Percentiles rank a stretch among this genome's conserved stretches.
These are phyloP conservation scores for Albula goreensis DNA, from an alignment of 2,113 vertebrate genomes.

Conservation along the genomic window DNA sequence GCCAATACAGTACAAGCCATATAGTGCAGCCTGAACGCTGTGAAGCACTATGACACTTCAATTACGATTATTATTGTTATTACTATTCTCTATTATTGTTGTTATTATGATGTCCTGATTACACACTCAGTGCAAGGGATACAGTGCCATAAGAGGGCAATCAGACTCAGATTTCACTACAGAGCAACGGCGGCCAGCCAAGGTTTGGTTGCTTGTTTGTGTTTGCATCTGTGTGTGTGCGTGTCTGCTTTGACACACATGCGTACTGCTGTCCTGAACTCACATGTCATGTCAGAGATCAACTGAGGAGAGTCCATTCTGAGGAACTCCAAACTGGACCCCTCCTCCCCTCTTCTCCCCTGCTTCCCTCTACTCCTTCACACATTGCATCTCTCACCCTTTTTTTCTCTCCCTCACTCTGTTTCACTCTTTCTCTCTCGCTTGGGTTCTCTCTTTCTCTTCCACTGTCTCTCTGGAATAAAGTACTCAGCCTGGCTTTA, in stretches of 20 bases:
- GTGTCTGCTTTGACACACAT: background rate
- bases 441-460: background rate
- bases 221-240: conserved; percentile 26
- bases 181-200: background rate
- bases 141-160: conserved; percentile 15
- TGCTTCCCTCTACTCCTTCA: background rate
- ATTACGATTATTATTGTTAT: conserved; percentile 27
- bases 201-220: background rate
- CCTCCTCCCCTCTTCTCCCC: background rate
- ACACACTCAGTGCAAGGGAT: conserved; percentile 18
- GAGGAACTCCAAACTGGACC: too few species aligned
- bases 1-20: conserved; percentile 20
- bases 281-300: background rate
- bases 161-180: conserved; percentile 19
- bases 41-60: conserved; percentile 10
- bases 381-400: background rate
- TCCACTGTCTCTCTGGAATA: background rate
- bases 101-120: conserved; percentile 32
- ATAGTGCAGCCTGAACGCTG: conserved; percentile 4
- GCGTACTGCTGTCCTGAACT: background rate
- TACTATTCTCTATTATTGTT: conserved; percentile 21
- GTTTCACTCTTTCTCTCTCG: conserved; percentile 52
- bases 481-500: background rate
- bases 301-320: background rate
- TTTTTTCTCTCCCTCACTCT: background rate